Base-by-base conservation (phyloP, 2,888 invertebrate genomes). In the Drosophila pseudotalamancana region DNA sequence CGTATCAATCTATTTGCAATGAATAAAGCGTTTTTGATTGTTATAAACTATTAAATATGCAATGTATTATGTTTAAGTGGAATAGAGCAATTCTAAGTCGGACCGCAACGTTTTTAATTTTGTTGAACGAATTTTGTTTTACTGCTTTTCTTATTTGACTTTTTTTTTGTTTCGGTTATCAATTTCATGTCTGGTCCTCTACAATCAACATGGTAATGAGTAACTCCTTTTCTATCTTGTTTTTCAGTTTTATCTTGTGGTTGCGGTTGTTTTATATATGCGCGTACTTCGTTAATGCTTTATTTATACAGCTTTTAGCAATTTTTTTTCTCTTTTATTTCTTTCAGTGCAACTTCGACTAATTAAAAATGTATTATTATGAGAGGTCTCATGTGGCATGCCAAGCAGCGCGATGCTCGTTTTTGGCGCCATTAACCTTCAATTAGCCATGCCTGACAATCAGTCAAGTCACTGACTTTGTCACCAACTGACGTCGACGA, bases 381-480 rank as follows among this genome's bases (percentile, higher is more conserved):
- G 70, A 74, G 57, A 69, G 61, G 48, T 51, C 55, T 43, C 50
- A 50, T 55, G 60, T 53, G 53, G 51, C 69, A 27, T 72, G 73
- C 31, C 51, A 65, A 54, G 54, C 50, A 57, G 25, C 27, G 56
- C 62, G 27, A 55, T 72, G 75, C 45, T 61, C 69, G 55, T 67
- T 73, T 83, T 84, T 71, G 81, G 87, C 82, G 75, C 76, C 83
- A 72, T 87, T 87, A 87, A 87, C 88, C 83, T 87, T 83, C 83
- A 78, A 72, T 87, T 78, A 67, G 37, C 65, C 71, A 74, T 72
- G 74, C 51, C 77, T 64, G 72, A 66, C 76, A 76, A 75, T 74
- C 83, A 83, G 63, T 83, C 73, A 76, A 64, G 63, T 73, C 76
- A 74, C n/a, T 66, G 77, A 72, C 62, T 71, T 65, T 73, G 75